Base-by-base conservation (phyloP, 2,113 vertebrate genomes). In the Sinocyclocheilus rhinocerous region DNA sequence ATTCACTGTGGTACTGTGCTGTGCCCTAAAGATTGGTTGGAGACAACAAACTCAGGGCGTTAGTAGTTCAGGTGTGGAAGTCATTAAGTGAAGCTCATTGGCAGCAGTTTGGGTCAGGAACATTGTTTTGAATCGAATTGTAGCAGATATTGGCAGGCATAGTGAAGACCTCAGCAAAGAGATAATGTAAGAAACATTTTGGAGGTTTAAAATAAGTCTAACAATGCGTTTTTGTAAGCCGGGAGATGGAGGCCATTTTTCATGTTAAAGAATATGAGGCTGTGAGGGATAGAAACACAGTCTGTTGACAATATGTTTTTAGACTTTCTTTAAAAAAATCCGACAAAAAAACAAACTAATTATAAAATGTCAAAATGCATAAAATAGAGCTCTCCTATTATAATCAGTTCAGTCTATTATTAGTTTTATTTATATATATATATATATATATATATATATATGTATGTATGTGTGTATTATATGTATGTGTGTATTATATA, bases 1-100 rank as follows among this genome's bases (percentile, higher is more conserved):
- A 12, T 48, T 11, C 39, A 39, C 5, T 39, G 39, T 42, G 42
- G 42, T 11, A 48, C 45, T 48, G 11, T 48, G 45, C 45, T 48
- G 45, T 48, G 45, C 45, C 45, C 45, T 48, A 3, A 48, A 48
- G 45, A 12, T 3, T 48, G 45, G 45, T 12, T 48, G 45, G 2
- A 48, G 45, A 48, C 42, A 48, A 48, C 45, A 48, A 48, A 48
- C 45, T 48, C 45, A 3, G 11, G 45, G 45, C 10, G 2, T 12
- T 48, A 48, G 42, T 48, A 48, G 45, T 12, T 48, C 42, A 70
- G 63, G 61, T 82, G 61, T 82, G 63, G 45, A 82, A 82, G 80
- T 70, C 42, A 82, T 69, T 70, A 70, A 82, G 59, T 48, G 39
- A 24, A 81, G 36, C 6, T 61, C 79, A 48, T 48, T 81, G 57